phyloP scores from a whole-genome alignment of 2,113 vertebrate species.

The Theristicus caerulescens region DNA sequence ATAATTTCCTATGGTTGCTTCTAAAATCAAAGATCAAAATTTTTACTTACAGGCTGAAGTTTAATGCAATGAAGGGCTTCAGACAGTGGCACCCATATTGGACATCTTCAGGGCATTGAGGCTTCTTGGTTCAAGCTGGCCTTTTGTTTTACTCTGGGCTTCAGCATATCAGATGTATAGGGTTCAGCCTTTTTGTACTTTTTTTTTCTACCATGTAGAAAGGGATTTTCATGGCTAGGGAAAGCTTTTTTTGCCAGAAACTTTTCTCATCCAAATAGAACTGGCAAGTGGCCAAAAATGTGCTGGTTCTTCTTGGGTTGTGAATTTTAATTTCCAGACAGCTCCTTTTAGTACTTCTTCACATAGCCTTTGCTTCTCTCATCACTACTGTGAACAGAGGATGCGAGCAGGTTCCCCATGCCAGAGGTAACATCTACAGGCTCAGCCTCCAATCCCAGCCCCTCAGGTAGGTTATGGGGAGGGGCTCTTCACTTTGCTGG shows the following conservation, averaged over 20 bases:
- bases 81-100: not conserved
- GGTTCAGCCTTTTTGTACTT: not conserved
- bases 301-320: constrained; percentile 35
- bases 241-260: constrained; percentile 51
- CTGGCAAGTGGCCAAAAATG: constrained; percentile 43
- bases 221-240: constrained; percentile 41
- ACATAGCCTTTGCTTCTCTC: not conserved
- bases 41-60: not conserved
- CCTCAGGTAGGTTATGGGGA: not conserved
- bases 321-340: constrained; percentile 67
- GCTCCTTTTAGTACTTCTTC: not conserved
- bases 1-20: not conserved
- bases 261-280: constrained; percentile 28
- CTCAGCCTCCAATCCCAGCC: not conserved
- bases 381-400: not conserved
- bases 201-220: constrained; percentile 12
- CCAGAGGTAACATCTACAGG: not conserved
- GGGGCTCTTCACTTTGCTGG: not conserved
- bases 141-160: constrained; percentile 4
- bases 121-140: not conserved
- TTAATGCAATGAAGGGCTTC: not conserved
- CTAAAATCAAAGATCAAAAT: not conserved
- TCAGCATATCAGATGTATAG: not conserved
- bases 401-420: not conserved
- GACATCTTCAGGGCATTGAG: not conserved